Base-by-base conservation (phyloP, 2,797 vertebrate species). In the Oreochromis grahami region DNA sequence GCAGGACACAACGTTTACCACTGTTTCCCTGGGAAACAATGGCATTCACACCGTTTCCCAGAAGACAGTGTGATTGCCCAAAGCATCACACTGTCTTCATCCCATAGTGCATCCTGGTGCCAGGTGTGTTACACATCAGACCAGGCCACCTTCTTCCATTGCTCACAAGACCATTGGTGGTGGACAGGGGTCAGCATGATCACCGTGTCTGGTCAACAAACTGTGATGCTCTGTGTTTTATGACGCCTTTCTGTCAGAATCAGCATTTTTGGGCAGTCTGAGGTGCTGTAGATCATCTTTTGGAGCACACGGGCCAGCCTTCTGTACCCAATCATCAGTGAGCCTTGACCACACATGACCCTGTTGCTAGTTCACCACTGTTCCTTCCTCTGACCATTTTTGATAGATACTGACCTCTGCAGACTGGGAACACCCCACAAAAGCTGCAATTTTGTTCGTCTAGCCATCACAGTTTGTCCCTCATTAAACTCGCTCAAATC, bases 111-210 rank as follows among this genome's bases (percentile, higher is more conserved):
- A 36, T 36, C 36, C 36, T 36, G 36, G 36, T 36, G 8, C 36
- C 36, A 36, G 26, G 26, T 6, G 36, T 36, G 36, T 36, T 34
- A 8, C 36, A 9, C 36, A 36, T 36, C 5, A 36, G 36, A 36
- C 36, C 36, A 9, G 36, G 36, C 36, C 8, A 36, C 36, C 8
- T 36, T 36, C 36, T 36, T 36, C 8, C 36, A 36, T 8, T 36
- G 8, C 8, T 36, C 8, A 36, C 8, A 36, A 36, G 36, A 8
- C 8, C 8, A 26, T 26, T 26, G 26, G 26, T 26, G 26, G 26
- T 26, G 26, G 26, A 26, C 26, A 26, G 26, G 26, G 26, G 26
- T 29, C 13, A 55, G 0, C 53, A 60, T 34, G 0, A 19, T n/a
- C 58, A 1, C 17, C 0, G 0, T 63, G 58, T n/a, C 58, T 38